Evolutionary conservation across 2,888 invertebrate genomes (phyloP), one percentile per base, ranked within the genome.

Genomic region (Pharmacophagus antenor): DNA sequence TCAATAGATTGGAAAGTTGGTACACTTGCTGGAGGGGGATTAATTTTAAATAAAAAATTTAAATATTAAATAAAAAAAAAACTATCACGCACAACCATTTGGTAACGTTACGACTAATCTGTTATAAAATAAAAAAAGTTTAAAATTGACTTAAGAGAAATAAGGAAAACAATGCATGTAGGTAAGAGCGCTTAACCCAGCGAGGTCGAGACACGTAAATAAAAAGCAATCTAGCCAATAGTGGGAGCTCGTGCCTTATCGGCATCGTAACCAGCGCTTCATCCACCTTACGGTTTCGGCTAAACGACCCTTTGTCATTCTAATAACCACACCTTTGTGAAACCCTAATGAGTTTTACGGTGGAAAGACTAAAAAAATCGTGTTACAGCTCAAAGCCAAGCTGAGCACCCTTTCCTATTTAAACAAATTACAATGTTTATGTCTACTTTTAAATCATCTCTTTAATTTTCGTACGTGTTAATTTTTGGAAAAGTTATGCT

Each of bases 211-310:
- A 62, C 68, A 69, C 66, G 64, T 67, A 63, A 65, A 68, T 67
- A 77, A 74, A 77, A 79, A 73, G 72, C 72, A 73, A 81, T 77
- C 72, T 75, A 65, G 56, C 65, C 70, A 71, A 77, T 77, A 74
- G 73, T 69, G 66, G 20, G 59, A 58, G 65, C 62, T 68, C 84
- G 84, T 85, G 85, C 79, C 83, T 82, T 85, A 86, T 85, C 85
- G 71, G 62, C 71, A 74, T 76, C 76, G 69, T 73, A 71, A 76
- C 69, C 72, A 70, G 61, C 61, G 62, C 60, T 46, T 50, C 53
- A 23, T 48, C 54, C 66, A 61, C 58, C 59, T 55, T 59, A 59
- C 60, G 58, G 66, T 65, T 67, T 71, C 56, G 67, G 68, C 64
- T 73, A 74, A 78, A 75, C 69, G 74, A 70, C 69, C 67, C 71